Percentiles rank a stretch among this genome's conserved stretches.
phyloP scores from a whole-genome alignment of 37 sponge, comb jelly and placozoan species.

The Cladorhizidae sp. region DNA sequence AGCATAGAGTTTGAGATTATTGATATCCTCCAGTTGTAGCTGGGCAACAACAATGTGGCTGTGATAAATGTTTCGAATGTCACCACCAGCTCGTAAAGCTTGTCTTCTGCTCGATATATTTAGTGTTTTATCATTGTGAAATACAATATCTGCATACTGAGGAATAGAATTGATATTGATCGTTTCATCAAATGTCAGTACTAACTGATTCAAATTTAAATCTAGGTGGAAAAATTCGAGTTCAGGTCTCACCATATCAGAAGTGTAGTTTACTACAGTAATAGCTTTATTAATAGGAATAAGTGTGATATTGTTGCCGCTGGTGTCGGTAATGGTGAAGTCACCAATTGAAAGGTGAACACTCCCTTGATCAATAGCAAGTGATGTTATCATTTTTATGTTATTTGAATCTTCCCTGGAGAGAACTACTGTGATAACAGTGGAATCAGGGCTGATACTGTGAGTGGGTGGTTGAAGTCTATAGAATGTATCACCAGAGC shows the following conservation, averaged over 20 bases:
- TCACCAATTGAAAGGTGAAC: conserved; percentile 50
- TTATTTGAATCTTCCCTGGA: conserved; percentile 71
- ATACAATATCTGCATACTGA: conserved; percentile 12
- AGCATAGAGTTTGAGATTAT: conserved; percentile 70
- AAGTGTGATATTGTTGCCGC: conserved; percentile 51
- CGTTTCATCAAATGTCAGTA: conserved; percentile 87
- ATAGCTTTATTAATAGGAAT: conserved; percentile 42
- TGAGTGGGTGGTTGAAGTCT: conserved; percentile 32
- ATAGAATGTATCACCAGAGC: conserved; percentile 41
- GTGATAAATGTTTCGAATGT: conserved; percentile 47
- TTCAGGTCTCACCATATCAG: conserved; percentile 55
- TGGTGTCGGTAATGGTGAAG: conserved; percentile 85
- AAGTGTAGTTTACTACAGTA: conserved; percentile 46
- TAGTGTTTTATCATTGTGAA: conserved; percentile 46
- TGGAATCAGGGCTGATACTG: conserved; percentile 46
- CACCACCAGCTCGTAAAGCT: conserved; percentile 37
- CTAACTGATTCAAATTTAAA: conserved; percentile 60
- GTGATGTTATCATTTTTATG: conserved; percentile 71
- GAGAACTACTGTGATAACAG: conserved; percentile 44
- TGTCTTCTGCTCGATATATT: neutral
- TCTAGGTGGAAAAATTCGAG: conserved; percentile 67
- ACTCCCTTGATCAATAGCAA: conserved; percentile 47
- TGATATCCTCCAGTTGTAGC: conserved; percentile 49
- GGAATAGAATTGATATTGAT: conserved; percentile 43
- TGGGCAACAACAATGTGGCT: conserved; percentile 52